These are phyloP conservation scores for Chelonoidis abingdonii DNA, from an alignment of 2,113 vertebrate species.

Conservation along the genomic window DNA sequence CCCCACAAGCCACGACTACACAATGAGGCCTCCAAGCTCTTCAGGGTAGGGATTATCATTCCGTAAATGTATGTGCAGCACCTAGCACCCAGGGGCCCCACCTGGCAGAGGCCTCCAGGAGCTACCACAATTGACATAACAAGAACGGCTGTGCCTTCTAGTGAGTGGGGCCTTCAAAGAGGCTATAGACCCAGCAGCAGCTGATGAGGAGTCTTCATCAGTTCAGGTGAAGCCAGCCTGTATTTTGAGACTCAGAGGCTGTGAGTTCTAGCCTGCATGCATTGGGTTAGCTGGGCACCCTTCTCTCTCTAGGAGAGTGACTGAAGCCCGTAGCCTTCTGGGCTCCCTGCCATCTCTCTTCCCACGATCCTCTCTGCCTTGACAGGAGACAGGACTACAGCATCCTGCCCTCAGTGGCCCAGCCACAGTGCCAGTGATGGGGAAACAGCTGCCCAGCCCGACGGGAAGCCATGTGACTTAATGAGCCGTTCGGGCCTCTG, in stretches of 20 bases:
- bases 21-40: neutral
- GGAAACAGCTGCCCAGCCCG: neutral
- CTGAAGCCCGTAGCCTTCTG: neutral
- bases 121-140: neutral
- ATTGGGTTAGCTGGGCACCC: neutral
- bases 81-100: neutral
- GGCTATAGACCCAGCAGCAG: neutral
- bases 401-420: neutral
- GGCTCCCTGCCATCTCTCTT: neutral
- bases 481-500: neutral
- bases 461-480: fast-evolving
- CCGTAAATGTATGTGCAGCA: neutral
- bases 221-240: neutral
- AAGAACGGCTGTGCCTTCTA: neutral
- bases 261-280: neutral
- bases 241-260: neutral
- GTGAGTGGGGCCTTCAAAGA: neutral
- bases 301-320: neutral
- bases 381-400: neutral
- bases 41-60: neutral
- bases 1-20: neutral
- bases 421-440: neutral
- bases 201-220: neutral
- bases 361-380: neutral
- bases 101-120: neutral